phyloP scores from a whole-genome alignment of 2,797 vertebrate genomes.

The Poecile montanus region DNA sequence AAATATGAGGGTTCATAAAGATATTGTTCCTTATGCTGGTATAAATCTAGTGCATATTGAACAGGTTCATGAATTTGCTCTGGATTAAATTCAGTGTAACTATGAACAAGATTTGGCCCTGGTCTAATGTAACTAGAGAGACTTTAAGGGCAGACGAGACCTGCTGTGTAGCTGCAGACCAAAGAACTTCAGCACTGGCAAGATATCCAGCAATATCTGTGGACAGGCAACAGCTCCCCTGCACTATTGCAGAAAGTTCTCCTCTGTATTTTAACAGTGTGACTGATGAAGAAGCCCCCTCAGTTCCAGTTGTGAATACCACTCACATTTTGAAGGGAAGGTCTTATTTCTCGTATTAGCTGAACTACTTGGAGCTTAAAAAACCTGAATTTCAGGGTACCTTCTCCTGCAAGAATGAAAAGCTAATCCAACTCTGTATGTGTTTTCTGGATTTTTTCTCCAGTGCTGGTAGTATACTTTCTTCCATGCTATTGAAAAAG shows the following conservation, averaged over 20 bases:
- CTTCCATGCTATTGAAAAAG: background rate
- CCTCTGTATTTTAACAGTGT: background rate
- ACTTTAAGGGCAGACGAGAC: background rate
- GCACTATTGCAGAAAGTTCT: background rate
- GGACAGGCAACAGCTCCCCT: background rate
- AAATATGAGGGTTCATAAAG: background rate
- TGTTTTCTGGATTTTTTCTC: background rate
- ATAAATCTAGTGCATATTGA: background rate
- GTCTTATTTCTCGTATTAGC: background rate
- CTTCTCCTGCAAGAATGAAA: background rate
- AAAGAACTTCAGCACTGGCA: background rate
- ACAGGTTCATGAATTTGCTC: background rate
- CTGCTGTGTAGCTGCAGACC: background rate
- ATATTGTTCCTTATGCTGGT: background rate
- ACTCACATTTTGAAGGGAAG: background rate
- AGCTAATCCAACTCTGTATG: background rate
- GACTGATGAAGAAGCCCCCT: background rate
- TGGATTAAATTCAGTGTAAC: background rate
- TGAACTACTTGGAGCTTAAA: background rate
- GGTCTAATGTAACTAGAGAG: background rate
- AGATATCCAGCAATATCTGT: background rate
- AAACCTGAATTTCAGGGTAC: background rate
- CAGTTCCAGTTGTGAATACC: background rate
- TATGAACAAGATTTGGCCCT: background rate
- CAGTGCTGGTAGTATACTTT: background rate